Percentiles rank a stretch among this genome's conserved stretches.
These are phyloP conservation scores for Rallus limicola DNA, from an alignment of 2,113 vertebrate genomes.

Conservation along the genomic window DNA sequence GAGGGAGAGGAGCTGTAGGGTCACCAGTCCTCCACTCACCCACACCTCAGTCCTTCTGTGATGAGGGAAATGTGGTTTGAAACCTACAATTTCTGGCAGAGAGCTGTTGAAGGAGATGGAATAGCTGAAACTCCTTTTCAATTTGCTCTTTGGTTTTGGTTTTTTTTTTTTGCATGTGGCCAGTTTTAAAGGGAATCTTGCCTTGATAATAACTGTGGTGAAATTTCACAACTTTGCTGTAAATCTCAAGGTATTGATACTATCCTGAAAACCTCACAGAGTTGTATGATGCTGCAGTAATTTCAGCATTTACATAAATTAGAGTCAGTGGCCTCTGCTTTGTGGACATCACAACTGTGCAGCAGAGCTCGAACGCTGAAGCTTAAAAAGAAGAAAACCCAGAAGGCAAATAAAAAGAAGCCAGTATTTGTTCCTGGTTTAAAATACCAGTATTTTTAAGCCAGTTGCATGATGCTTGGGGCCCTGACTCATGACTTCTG, in stretches of 20 bases:
- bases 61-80: background rate
- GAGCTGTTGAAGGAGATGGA: background rate
- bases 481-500: conserved; percentile 20
- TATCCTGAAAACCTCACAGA: background rate
- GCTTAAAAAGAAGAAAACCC: background rate
- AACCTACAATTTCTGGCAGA: background rate
- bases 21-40: background rate
- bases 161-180: background rate
- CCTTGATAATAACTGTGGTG: background rate
- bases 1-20: background rate
- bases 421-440: background rate
- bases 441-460: background rate
- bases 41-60: background rate
- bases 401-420: conserved; percentile 24
- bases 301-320: background rate
- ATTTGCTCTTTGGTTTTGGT: background rate
- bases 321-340: background rate
- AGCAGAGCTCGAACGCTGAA: background rate
- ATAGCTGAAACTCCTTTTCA: background rate
- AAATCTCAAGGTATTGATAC: background rate
- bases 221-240: background rate
- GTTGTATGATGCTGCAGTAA: background rate
- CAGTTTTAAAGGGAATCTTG: background rate
- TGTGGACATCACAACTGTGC: background rate
- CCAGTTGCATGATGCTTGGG: background rate